A percentile compares a stretch with the other conserved stretches of the same genome.
Evolutionary conservation across 2,113 vertebrate genomes (phyloP).

Genomic region (Hassar affinis): DNA sequence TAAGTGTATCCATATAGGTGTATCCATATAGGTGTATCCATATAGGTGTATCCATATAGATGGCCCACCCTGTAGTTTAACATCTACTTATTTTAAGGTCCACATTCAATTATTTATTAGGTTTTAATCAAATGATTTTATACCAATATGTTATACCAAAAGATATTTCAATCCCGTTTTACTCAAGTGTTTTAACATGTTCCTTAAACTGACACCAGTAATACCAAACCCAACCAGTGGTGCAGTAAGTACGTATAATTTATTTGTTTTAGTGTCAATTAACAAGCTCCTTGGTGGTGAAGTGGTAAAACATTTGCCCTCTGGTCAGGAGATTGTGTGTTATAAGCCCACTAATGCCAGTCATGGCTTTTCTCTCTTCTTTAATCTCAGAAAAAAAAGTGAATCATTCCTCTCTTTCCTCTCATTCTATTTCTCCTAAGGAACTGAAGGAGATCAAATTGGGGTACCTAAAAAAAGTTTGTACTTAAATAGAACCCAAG

Average conservation of each 20-base stretch:
- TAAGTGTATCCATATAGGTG: too few relatives aligned
- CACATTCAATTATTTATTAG: not conserved
- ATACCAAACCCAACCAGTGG: not conserved
- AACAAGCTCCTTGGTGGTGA: not conserved
- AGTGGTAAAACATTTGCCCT: not conserved
- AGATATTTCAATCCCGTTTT: not conserved
- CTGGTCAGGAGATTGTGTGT: not conserved
- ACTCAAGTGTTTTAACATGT: not conserved
- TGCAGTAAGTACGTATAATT: not conserved
- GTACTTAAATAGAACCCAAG: not conserved
- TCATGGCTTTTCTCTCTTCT: not conserved
- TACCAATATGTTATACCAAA: not conserved
- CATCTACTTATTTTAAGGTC: too few relatives aligned
- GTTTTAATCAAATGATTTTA: not conserved
- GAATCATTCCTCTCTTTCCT: not conserved
- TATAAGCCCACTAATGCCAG: not conserved
- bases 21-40: too few relatives aligned
- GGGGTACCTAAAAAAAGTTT: not conserved
- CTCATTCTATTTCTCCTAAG: not conserved
- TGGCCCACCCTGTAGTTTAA: too few relatives aligned
- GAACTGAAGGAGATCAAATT: not conserved
- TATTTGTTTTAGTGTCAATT: not conserved
- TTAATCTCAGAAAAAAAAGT: not conserved
- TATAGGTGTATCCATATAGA: too few relatives aligned
- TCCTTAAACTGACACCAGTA: not conserved